Evolutionary conservation across 2,888 invertebrate genomes (phyloP).

Genomic region (Glyphotaelius pellucidus): DNA sequence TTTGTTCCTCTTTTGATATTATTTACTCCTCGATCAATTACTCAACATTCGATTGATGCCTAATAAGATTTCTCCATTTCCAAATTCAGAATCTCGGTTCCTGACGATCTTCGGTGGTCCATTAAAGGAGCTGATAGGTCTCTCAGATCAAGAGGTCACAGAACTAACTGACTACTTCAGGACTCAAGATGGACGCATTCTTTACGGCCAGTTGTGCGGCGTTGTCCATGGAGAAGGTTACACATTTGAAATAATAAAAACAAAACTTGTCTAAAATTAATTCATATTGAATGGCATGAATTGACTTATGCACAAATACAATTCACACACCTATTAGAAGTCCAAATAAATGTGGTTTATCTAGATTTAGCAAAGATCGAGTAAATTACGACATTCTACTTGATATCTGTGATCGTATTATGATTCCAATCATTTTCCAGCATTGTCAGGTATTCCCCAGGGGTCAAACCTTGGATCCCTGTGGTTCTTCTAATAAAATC

Average conservation of each 20-base stretch:
- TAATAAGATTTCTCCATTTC: background rate
- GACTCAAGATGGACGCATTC: slow-evolving; percentile 86
- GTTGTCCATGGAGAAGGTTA: slow-evolving; percentile 84
- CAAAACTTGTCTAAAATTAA: background rate
- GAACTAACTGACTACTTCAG: slow-evolving; percentile 88
- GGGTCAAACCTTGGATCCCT: too few species aligned
- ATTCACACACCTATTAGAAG: too few species aligned
- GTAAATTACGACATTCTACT: too few species aligned
- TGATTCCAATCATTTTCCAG: too few species aligned
- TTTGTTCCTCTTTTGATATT: too few species aligned
- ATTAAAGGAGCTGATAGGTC: slow-evolving; percentile 81
- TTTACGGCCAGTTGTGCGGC: slow-evolving; percentile 86
- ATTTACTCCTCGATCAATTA: background rate
- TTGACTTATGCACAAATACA: background rate
- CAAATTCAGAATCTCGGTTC: slow-evolving; percentile 82
- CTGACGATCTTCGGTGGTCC: slow-evolving; percentile 83
- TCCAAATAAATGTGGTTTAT: background rate
- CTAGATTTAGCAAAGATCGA: too few species aligned
- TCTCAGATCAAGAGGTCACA: slow-evolving; percentile 84
- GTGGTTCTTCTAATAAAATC: too few species aligned
- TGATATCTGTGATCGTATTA: too few species aligned
- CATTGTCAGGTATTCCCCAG: too few species aligned
- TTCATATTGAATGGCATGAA: background rate
- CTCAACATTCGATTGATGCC: background rate
- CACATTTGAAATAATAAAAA: slow-evolving; percentile 25